phyloP scores from a whole-genome alignment of 2,797 vertebrate species.

The Cryptoblepharus egeriae region DNA sequence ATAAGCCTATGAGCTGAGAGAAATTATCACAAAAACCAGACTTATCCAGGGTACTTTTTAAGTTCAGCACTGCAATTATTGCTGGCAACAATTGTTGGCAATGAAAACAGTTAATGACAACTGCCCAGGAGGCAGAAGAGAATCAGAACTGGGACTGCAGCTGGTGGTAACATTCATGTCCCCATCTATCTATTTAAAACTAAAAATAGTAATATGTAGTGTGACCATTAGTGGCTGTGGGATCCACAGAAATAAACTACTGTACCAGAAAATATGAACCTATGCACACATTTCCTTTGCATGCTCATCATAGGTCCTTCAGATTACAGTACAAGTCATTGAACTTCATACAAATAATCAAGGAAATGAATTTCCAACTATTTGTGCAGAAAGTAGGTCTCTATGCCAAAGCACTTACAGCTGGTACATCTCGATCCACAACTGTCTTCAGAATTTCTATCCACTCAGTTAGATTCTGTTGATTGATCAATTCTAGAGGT shows the following conservation, averaged over 20 bases:
- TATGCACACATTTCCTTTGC: not conserved
- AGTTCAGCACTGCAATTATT: no score
- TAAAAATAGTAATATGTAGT: no score
- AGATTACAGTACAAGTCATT: not conserved
- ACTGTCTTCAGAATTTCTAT: conserved; percentile 98
- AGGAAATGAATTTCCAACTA: not conserved
- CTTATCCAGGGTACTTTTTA: no score
- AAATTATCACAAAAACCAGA: no score
- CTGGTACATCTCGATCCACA: conserved; percentile 95
- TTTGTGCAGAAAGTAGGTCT: conserved; percentile 4
- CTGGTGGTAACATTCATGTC: no score
- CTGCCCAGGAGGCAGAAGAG: no score
- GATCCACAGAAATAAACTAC: not conserved
- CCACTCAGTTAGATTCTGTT: conserved; percentile 97
- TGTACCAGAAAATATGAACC: not conserved
- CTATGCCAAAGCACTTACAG: conserved; percentile 80
- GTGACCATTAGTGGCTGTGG: not conserved
- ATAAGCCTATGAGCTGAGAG: no score
- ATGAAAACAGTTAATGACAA: no score
- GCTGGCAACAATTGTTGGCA: no score
- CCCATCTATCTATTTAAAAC: no score
- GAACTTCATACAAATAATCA: not conserved
- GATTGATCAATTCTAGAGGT: conserved; percentile 97
- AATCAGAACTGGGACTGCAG: no score
- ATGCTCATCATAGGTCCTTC: not conserved